Percentiles rank a stretch among this genome's conserved stretches.
Evolutionary conservation across 2,797 vertebrate species (phyloP).

Genomic region (Sparidentex hasta): DNA sequence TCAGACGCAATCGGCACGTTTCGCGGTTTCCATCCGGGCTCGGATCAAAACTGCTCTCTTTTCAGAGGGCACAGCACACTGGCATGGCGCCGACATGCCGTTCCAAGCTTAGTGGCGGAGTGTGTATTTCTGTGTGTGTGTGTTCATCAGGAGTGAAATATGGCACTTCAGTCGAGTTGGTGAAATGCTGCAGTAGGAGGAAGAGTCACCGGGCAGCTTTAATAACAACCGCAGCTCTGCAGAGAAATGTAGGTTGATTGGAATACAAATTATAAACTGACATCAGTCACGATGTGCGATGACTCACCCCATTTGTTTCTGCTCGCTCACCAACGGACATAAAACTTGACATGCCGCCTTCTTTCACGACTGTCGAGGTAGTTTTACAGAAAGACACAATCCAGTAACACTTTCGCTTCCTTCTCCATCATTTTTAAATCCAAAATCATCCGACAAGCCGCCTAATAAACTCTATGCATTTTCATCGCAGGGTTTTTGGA

Average conservation of each 20-base stretch:
- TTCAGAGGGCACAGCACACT: constrained; percentile 14
- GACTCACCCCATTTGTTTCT: constrained; percentile 6
- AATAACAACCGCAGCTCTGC: constrained; percentile 2
- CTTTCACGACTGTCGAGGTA: too few species aligned
- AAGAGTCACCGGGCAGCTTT: neutral
- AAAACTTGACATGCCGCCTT: too few species aligned
- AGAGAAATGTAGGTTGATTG: constrained; percentile 26
- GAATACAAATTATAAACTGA: neutral
- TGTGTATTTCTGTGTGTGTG: constrained; percentile 11
- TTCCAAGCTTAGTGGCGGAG: constrained; percentile 22
- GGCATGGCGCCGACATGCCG: neutral
- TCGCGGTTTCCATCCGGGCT: neutral
- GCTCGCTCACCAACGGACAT: too few species aligned
- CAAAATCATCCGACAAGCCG: neutral
- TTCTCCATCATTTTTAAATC: neutral
- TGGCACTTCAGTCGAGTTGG: constrained; percentile 13
- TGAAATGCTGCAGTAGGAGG: constrained; percentile 13
- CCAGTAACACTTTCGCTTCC: neutral
- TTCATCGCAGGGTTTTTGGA: neutral
- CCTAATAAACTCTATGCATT: neutral
- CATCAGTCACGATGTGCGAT: constrained; percentile 14
- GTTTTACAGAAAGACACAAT: too few species aligned
- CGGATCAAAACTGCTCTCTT: constrained; percentile 37
- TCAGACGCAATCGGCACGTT: constrained; percentile 48
- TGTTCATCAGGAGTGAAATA: constrained; percentile 11